Base-by-base conservation (phyloP, 2,888 invertebrate genomes). In the Limnephilus auricula region DNA sequence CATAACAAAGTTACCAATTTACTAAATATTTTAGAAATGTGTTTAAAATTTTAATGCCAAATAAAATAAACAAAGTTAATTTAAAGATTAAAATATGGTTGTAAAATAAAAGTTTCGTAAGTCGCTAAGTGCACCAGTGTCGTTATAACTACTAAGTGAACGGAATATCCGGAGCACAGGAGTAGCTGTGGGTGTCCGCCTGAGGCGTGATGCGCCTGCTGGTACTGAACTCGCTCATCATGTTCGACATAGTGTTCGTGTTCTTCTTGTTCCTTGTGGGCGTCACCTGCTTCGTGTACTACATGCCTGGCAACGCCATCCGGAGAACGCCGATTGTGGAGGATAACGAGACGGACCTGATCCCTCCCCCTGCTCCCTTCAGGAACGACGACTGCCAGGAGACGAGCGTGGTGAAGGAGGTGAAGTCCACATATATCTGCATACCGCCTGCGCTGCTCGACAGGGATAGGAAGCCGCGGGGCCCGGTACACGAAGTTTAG, bases 211-310 rank as follows among this genome's bases (percentile, higher is more conserved):
- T 98, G 98, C 98, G 98, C 97, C 96, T 98, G 95, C 97, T 98
- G 97, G 97, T 97, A 96, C 97, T 98, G 96, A 98, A 98, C 96
- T 98, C 98, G 94, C 96, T 98, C 95, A 97, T 98, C 96, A 98
- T 98, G 98, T 98, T 98, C 96, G 98, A 98, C 96, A 97, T 98
- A 95, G 98, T 98, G 95, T 98, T 98, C 96, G 96, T 98, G 96
- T 98, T 98, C 95, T 98, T 98, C 96, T 96, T 98, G 95, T 98
- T 98, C 96, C 97, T 98, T 95, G 97, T 98, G 94, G 98, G 97
- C 93, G 97, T 98, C 94, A 98, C 98, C 93, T 98, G 98, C 94
- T 96, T 98, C 94, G 97, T 98, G 95, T 98, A 98, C 95, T 98
- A 98, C 95, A 96, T 98, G 95, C 98, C 98, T 79, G 97, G 97